These are phyloP conservation scores for Bombus cullumanus DNA, from an alignment of 1,140 invertebrate genomes.

Conservation along the genomic window DNA sequence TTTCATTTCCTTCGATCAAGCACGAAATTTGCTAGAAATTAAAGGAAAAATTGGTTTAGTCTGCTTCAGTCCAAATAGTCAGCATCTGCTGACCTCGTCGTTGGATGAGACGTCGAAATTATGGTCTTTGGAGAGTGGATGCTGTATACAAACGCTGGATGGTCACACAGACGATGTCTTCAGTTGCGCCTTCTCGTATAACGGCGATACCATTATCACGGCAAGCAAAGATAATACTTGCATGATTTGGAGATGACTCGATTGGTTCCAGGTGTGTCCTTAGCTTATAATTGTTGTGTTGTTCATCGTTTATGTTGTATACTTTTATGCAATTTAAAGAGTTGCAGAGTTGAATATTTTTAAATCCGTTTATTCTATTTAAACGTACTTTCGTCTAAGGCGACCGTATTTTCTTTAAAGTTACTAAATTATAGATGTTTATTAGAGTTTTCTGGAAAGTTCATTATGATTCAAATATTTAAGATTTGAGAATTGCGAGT, in stretches of 20 bases:
- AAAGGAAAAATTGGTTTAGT: conserved; percentile 81
- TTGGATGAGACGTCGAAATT: conserved; percentile 89
- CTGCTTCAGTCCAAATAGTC: conserved; percentile 90
- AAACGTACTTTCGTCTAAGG: not conserved
- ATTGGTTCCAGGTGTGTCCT: conserved; percentile 83
- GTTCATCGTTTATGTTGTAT: conserved; percentile 69
- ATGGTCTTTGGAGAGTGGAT: conserved; percentile 88
- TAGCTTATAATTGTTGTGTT: conserved; percentile 71
- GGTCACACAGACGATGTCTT: conserved; percentile 92
- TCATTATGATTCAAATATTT: not conserved
- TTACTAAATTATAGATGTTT: not conserved
- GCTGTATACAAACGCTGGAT: conserved; percentile 87
- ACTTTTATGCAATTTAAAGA: conserved; percentile 67
- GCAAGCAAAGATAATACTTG: conserved; percentile 90
- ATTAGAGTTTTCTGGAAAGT: not conserved
- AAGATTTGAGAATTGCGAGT: not conserved
- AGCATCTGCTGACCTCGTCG: conserved; percentile 88
- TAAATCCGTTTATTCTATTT: not conserved
- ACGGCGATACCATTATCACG: conserved; percentile 90
- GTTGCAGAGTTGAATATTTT: not conserved
- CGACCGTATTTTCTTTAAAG: not conserved
- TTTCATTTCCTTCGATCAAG: too few species aligned
- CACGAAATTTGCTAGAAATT: not conserved
- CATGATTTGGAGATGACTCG: conserved; percentile 88
- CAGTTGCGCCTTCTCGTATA: conserved; percentile 90